Conservation (phyloP, 2,888 invertebrate genomes). For the Auanema freiburgensis region DNA sequence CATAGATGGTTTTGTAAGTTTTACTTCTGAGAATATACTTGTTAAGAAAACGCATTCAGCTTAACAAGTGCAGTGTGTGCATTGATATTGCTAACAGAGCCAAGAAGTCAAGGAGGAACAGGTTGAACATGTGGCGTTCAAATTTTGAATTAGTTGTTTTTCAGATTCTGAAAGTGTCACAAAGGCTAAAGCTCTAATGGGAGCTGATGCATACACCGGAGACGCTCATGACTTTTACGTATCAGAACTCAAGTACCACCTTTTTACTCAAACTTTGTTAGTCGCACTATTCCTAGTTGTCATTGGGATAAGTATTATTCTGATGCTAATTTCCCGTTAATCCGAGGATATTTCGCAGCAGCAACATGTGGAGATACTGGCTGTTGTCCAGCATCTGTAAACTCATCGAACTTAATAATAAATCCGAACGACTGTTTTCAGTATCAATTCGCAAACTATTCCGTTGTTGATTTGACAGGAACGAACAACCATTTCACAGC, state of each 20-base stretch:
- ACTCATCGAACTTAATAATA: neutral
- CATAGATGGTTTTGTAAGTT: no score
- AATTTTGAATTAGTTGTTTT: neutral
- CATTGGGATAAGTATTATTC: slow-evolving; percentile 21
- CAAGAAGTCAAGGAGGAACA: slow-evolving; percentile 1
- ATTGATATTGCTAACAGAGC: slow-evolving; percentile 15
- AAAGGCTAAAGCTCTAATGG: slow-evolving; percentile 4
- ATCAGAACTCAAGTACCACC: slow-evolving; percentile 14
- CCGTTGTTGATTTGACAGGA: slow-evolving; percentile 13
- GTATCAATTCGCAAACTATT: neutral
- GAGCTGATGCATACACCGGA: neutral
- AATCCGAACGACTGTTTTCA: neutral
- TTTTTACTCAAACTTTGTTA: no score
- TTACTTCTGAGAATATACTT: no score
- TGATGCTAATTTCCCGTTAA: slow-evolving; percentile 14
- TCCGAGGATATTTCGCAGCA: neutral
- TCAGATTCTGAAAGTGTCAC: slow-evolving; percentile 14
- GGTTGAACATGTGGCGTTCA: slow-evolving; percentile 5
- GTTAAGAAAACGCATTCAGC: no score
- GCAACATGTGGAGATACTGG: slow-evolving; percentile 17
- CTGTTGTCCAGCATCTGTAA: slow-evolving; percentile 11
- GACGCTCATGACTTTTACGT: neutral
- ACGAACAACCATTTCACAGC: slow-evolving; percentile 9
- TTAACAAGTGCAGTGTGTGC: slow-evolving; percentile 10
- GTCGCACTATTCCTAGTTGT: slow-evolving; percentile 4